A percentile compares a stretch with the other conserved stretches of the same genome.
Conservation (phyloP, 2,113 vertebrate genomes). For the Atherinomorus stipes region DNA sequence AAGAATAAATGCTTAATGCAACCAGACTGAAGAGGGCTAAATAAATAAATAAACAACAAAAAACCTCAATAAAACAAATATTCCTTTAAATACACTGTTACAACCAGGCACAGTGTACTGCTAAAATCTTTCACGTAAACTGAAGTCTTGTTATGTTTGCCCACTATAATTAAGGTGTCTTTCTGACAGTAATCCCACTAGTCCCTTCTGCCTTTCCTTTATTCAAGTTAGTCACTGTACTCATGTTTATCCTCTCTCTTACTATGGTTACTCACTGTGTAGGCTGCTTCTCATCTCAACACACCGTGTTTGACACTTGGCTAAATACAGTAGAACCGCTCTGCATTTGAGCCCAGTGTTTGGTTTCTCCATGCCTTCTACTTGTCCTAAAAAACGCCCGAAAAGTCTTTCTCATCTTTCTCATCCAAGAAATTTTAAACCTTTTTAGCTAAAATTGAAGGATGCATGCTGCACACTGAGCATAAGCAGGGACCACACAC, state of each 20-base stretch:
- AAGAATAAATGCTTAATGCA: too few relatives aligned
- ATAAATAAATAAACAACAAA: too few relatives aligned
- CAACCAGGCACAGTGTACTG: neutral
- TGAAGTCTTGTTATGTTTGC: neutral
- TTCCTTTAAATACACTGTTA: neutral
- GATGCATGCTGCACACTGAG: too few relatives aligned
- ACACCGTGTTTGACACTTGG: constrained; percentile 56
- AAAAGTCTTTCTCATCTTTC: neutral
- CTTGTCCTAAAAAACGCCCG: constrained; percentile 2
- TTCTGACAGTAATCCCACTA: neutral
- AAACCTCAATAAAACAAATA: neutral
- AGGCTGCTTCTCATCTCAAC: constrained; percentile 60
- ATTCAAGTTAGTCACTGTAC: constrained; percentile 42
- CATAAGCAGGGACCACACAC: neutral
- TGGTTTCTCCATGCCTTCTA: constrained; percentile 6
- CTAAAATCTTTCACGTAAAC: neutral
- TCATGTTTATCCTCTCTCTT: constrained; percentile 42
- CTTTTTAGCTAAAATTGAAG: neutral
- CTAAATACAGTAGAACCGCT: constrained; percentile 63
- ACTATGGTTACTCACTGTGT: constrained; percentile 39
- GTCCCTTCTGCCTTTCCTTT: constrained; percentile 2
- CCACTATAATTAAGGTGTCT: constrained; percentile 1
- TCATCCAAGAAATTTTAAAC: neutral
- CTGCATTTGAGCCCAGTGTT: constrained; percentile 11
- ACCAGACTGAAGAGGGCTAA: too few relatives aligned